Conservation (phyloP, 2,113 vertebrate species). For the Pandion haliaetus region DNA sequence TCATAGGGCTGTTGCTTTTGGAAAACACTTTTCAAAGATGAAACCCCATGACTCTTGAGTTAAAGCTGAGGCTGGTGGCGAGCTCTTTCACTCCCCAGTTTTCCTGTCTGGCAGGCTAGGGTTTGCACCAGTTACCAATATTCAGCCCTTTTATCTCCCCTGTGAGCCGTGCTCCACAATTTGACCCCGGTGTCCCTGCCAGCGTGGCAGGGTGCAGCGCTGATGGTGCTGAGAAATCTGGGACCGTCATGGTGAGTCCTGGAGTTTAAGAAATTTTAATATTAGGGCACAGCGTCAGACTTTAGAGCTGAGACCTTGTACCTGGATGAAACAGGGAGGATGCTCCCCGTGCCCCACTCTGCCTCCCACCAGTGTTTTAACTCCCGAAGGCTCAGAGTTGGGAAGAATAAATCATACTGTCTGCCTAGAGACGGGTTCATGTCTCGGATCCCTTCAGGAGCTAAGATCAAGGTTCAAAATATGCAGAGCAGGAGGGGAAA, state of each 20-base stretch:
- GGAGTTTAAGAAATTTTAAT: too few species aligned
- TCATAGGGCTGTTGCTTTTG: neutral
- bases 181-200: neutral
- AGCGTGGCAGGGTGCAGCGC: neutral
- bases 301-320: neutral
- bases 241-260: fast-evolving
- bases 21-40: neutral
- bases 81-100: neutral
- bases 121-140: fast-evolving
- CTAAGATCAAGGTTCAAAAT: neutral
- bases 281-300: neutral
- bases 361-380: neutral
- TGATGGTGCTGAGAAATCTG: neutral
- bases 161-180: fast-evolving
- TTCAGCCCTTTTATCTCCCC: neutral
- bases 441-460: neutral
- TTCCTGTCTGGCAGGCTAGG: neutral
- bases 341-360: neutral
- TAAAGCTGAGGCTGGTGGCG: neutral
- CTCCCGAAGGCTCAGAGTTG: fast-evolving
- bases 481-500: neutral
- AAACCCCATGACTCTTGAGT: fast-evolving
- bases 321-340: neutral
- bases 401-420: fast-evolving
- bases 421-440: neutral